Percentiles rank a stretch among this genome's conserved stretches.
phyloP scores from a whole-genome alignment of 2,113 vertebrate genomes.

The Phylloscopus trochiloides region DNA sequence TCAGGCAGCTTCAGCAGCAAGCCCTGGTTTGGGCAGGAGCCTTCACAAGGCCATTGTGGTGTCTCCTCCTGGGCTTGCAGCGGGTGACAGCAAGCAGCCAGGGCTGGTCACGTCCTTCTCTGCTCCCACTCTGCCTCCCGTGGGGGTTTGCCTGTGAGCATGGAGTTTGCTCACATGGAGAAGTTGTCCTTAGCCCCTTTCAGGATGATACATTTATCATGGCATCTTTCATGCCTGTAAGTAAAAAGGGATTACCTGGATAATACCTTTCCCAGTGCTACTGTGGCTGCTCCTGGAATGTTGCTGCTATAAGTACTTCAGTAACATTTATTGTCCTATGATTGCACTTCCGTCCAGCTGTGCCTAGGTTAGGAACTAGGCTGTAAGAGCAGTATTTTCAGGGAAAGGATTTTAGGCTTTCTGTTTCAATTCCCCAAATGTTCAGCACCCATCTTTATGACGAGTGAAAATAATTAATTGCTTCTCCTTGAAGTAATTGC shows the following conservation, averaged over 20 bases:
- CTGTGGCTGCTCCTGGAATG: background rate
- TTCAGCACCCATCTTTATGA: background rate
- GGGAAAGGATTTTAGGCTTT: background rate
- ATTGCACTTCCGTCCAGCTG: background rate
- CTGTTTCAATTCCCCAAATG: background rate
- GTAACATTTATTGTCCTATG: background rate
- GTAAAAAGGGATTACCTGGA: background rate
- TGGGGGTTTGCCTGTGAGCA: accelerated
- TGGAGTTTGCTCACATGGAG: accelerated
- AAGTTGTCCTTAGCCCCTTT: accelerated
- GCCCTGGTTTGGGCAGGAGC: background rate
- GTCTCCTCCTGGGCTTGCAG: background rate
- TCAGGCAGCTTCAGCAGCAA: background rate
- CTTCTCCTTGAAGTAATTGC: background rate
- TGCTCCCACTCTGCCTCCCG: accelerated
- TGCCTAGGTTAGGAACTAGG: background rate
- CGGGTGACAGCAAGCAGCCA: background rate
- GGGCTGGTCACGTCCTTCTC: accelerated
- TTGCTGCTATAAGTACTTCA: background rate
- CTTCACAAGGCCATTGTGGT: accelerated
- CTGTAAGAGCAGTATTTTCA: background rate
- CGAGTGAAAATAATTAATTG: conserved; percentile 31
- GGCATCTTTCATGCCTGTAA: accelerated
- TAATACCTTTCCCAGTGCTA: background rate
- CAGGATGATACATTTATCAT: accelerated